Percentiles rank a stretch among this genome's conserved stretches.
phyloP scores from a whole-genome alignment of 2,888 invertebrate genomes.

The Habrosyne pyritoides region DNA sequence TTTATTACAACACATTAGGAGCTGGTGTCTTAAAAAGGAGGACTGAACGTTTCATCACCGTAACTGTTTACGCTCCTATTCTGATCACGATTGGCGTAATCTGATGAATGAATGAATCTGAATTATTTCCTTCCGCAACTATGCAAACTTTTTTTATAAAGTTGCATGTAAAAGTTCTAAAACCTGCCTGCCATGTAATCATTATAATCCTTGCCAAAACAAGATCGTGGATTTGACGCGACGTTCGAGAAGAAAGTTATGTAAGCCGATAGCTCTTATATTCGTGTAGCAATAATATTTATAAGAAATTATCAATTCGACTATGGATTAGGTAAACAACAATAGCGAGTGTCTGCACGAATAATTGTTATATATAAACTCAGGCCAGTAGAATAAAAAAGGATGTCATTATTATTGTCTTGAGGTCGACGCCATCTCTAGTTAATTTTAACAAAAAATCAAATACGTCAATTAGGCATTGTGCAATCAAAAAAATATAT shows the following conservation, averaged over 20 bases:
- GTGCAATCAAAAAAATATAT: not conserved
- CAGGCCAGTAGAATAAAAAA: slow-evolving; percentile 29
- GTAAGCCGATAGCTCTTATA: slow-evolving; percentile 33
- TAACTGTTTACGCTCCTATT: not conserved
- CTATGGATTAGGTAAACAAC: slow-evolving; percentile 27
- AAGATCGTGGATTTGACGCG: slow-evolving; percentile 30
- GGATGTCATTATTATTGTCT: not conserved
- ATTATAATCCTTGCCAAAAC: slow-evolving; percentile 24
- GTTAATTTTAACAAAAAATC: not conserved
- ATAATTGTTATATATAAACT: slow-evolving; percentile 13
- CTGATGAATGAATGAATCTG: too few relatives aligned
- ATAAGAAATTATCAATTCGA: slow-evolving; percentile 31
- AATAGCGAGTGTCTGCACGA: slow-evolving; percentile 29
- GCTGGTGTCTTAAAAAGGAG: not conserved
- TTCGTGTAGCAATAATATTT: slow-evolving; percentile 19
- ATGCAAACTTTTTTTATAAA: not conserved
- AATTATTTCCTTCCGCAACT: not conserved
- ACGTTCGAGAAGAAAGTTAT: slow-evolving; percentile 29
- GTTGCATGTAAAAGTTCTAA: not conserved
- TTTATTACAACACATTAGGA: slow-evolving; percentile 2
- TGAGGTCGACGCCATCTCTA: not conserved
- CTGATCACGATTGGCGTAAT: not conserved
- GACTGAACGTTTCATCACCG: not conserved
- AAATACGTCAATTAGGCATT: not conserved
- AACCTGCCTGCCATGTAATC: slow-evolving; percentile 12